Evolutionary conservation across 1,140 invertebrate genomes (phyloP).

Genomic region (Aradophagus sp.): DNA sequence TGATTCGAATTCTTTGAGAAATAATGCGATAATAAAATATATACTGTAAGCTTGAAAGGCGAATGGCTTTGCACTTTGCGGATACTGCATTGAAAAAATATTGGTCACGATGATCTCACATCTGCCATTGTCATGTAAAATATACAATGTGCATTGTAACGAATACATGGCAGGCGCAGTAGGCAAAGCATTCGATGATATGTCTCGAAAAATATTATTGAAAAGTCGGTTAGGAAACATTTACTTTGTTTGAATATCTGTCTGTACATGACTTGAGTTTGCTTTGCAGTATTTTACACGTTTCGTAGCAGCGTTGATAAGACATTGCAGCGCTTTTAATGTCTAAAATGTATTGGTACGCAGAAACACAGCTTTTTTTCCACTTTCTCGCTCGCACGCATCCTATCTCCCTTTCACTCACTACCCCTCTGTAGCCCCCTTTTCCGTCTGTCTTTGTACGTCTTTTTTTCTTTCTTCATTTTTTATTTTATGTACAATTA

Average conservation of each 20-base stretch:
- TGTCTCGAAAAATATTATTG: conserved; percentile 60
- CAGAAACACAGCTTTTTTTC: conserved; percentile 22
- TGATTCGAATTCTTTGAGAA: conserved; percentile 63
- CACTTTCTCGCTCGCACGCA: too few relatives aligned
- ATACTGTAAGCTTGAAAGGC: conserved; percentile 62
- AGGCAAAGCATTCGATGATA: conserved; percentile 63
- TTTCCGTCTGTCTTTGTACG: conserved; percentile 27
- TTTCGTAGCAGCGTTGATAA: conserved; percentile 23
- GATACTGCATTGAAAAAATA: conserved; percentile 59
- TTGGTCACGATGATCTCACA: conserved; percentile 42
- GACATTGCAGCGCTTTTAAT: conserved; percentile 30
- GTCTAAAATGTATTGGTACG: conserved; percentile 42
- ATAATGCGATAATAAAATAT: conserved; percentile 72
- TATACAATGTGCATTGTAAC: conserved; percentile 35
- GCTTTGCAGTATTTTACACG: conserved; percentile 15
- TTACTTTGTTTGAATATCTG: conserved; percentile 34
- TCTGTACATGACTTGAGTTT: conserved; percentile 46
- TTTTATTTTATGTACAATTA: conserved; percentile 29
- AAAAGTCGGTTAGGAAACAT: conserved; percentile 56
- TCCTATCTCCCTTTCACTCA: conserved; percentile 11
- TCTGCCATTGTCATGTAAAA: conserved; percentile 34
- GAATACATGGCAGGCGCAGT: conserved; percentile 49
- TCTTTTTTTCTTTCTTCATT: too few relatives aligned
- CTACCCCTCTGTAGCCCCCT: not conserved
- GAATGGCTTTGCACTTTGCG: conserved; percentile 55